These are phyloP conservation scores for Bombyx huttoni DNA, from an alignment of 2,888 invertebrate genomes.

Conservation along the genomic window DNA sequence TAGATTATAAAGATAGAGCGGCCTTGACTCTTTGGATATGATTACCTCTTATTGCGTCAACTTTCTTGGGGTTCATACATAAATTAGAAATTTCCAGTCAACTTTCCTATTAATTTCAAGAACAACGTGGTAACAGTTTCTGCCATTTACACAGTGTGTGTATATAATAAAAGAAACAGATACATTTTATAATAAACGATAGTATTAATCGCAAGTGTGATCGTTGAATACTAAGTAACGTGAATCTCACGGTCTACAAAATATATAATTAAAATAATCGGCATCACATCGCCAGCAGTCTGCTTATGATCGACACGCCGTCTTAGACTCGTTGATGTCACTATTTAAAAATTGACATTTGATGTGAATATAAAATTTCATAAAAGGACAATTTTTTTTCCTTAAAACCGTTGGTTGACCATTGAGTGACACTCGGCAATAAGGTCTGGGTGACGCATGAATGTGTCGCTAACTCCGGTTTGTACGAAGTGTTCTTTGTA, in stretches of 20 bases:
- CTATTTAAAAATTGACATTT: conserved; percentile 32
- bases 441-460: conserved; percentile 27
- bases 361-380: conserved; percentile 35
- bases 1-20: too few relatives aligned
- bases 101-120: too few relatives aligned
- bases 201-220: too few relatives aligned
- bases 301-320: conserved; percentile 1
- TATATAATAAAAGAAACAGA: too few relatives aligned
- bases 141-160: background rate
- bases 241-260: background rate
- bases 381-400: conserved; percentile 31
- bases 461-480: conserved; percentile 34
- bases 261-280: background rate
- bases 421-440: conserved; percentile 52
- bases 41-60: too few relatives aligned
- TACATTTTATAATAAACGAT: too few relatives aligned
- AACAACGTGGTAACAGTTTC: too few relatives aligned
- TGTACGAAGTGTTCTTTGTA: conserved; percentile 39
- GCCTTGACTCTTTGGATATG: too few relatives aligned
- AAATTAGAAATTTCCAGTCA: too few relatives aligned
- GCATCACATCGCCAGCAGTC: background rate
- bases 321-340: conserved; percentile 2
- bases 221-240: too few relatives aligned
- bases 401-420: conserved; percentile 52
- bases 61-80: too few relatives aligned